Evolutionary conservation across 2,888 invertebrate genomes (phyloP).

Genomic region (Smittia aterrima): DNA sequence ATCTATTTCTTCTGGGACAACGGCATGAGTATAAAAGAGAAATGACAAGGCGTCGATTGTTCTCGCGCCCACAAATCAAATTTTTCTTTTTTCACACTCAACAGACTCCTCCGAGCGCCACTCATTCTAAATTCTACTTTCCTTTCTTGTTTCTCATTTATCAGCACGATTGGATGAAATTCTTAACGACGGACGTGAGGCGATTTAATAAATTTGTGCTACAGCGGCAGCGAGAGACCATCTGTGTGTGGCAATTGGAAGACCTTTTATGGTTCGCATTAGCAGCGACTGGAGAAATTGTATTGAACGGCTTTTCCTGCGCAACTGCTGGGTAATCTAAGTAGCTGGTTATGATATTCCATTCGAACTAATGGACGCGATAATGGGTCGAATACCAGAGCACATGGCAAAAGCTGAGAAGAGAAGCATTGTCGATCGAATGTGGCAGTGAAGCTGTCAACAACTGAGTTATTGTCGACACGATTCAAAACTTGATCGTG

Average conservation of each 20-base stretch:
- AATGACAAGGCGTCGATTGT: constrained; percentile 60
- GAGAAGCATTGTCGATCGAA: too few relatives aligned
- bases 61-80: constrained; percentile 58
- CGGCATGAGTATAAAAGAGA: not conserved
- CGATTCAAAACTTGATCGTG: not conserved
- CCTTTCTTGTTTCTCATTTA: constrained; percentile 31
- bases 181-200: constrained; percentile 13
- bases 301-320: not conserved
- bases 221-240: not conserved
- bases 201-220: constrained; percentile 28
- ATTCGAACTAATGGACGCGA: constrained; percentile 14
- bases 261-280: constrained; percentile 26
- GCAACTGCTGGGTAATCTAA: too few relatives aligned
- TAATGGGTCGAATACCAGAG: constrained; percentile 3
- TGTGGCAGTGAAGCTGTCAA: too few relatives aligned
- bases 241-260: constrained; percentile 26
- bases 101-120: not conserved
- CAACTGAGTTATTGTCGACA: not conserved
- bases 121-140: constrained; percentile 38
- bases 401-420: too few relatives aligned
- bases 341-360: too few relatives aligned
- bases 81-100: not conserved
- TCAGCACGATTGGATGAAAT: not conserved
- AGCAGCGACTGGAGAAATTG: not conserved
- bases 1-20: constrained; percentile 10